Base-by-base conservation (phyloP, 2,797 vertebrate species). In the Microhierax caerulescens region DNA sequence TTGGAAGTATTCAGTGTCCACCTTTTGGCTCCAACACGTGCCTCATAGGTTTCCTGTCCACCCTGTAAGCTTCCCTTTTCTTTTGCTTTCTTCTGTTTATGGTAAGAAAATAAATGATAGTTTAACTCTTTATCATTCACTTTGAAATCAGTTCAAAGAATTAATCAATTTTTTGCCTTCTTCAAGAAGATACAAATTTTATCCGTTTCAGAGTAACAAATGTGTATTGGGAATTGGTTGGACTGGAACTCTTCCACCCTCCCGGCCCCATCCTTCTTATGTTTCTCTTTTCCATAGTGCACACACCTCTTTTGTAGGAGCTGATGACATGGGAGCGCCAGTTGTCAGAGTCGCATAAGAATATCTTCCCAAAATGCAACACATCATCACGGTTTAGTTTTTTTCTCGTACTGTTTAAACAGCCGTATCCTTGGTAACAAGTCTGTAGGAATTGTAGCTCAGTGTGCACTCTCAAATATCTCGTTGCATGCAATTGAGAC, bases 401-500 rank as follows among this genome's bases (percentile, higher is more conserved):
- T 56, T 78, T 77, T 93, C 56, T 82, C 3, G 0, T 36, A 7
- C 30, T 75, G 41, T 54, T 91, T 63, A 43, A 88, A 69, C 48
- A 84, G 16, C 14, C 30, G 37, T 77, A 57, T 50, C 72, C 12
- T 84, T 91, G 75, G 37, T 69, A 73, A 63, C 28, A 30, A 50
- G 28, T 47, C 54, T 67, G 24, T 22, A 69, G 69, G 48, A 91
- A 21, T 12, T 77, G 34, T 27, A 92, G 65, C 50, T 90, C 34
- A 45, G 48, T 0, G 0, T 72, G 18, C 5, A 7, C 57, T 51
- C 69, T 53, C 23, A 56, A 73, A 54, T 24, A 59, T 11, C 13
- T 87, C 0, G 0, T 51, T 67, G 1, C 1, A 0, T 61, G 72
- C 84, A 90, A 5, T 3, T 76, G 47, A 78, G 27, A 86, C 84